phyloP scores from a whole-genome alignment of 2,113 vertebrate genomes.

The Tautogolabrus adspersus region DNA sequence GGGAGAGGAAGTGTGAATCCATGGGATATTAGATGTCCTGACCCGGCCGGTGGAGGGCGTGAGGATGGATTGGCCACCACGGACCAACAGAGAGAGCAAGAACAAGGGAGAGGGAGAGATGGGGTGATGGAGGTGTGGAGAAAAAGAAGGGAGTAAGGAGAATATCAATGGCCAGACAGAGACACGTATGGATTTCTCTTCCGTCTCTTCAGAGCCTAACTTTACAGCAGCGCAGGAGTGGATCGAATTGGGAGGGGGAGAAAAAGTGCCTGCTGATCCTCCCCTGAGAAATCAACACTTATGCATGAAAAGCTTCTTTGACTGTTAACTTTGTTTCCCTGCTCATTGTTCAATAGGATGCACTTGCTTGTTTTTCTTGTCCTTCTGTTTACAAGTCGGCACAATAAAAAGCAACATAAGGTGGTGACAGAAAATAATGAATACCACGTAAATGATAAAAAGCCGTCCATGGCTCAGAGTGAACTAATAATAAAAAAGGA shows the following conservation, averaged over 20 bases:
- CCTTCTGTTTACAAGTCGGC: conserved; percentile 68
- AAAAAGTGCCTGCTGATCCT: conserved; percentile 79
- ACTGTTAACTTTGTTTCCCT: conserved; percentile 78
- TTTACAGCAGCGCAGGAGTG: conserved; percentile 77
- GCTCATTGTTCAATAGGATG: conserved; percentile 74
- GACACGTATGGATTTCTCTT: conserved; percentile 84
- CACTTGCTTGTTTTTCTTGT: conserved; percentile 55
- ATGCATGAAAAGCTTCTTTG: conserved; percentile 81
- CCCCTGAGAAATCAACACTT: conserved; percentile 82
- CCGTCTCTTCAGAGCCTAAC: conserved; percentile 79
- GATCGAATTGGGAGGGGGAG: conserved; percentile 74
- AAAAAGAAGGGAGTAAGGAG: conserved; percentile 77
- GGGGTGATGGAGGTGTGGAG: conserved; percentile 74
- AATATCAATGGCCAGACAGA: conserved; percentile 84
- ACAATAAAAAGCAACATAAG: conserved; percentile 65
- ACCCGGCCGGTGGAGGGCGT: conserved; percentile 82
- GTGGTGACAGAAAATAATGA: conserved; percentile 73
- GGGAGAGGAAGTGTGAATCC: conserved; percentile 76
- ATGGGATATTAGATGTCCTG: conserved; percentile 84
- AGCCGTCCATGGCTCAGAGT: conserved; percentile 50
- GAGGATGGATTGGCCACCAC: conserved; percentile 84
- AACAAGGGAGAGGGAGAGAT: conserved; percentile 64
- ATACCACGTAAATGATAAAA: conserved; percentile 62
- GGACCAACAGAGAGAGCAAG: conserved; percentile 72
- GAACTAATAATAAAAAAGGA: conserved; percentile 73